These are phyloP conservation scores for Athetis lepigone DNA, from an alignment of 2,888 invertebrate genomes.

Conservation along the genomic window DNA sequence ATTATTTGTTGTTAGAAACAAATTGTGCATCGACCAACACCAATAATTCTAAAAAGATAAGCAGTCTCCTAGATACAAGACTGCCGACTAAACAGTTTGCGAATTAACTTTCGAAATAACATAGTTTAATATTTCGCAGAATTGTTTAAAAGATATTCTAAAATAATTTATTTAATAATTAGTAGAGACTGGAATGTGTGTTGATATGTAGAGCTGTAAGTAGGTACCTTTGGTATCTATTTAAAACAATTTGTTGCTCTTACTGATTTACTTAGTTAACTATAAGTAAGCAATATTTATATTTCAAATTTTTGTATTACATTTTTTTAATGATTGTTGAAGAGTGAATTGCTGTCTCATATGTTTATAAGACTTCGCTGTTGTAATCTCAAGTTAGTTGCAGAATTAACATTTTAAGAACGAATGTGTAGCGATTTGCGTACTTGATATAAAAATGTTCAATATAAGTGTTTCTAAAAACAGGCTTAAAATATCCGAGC, in stretches of 20 bases:
- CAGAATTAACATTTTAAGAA: neutral
- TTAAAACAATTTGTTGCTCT: conserved; percentile 1
- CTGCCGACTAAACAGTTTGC: neutral
- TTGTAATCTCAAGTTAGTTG: conserved; percentile 36
- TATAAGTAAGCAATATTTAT: no score
- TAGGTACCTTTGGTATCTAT: conserved; percentile 1
- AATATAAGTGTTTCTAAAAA: no score
- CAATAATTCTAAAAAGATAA: neutral
- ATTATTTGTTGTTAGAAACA: neutral
- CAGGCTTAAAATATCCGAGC: no score
- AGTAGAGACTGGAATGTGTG: neutral
- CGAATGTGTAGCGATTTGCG: neutral
- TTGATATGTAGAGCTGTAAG: neutral
- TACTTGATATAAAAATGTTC: neutral
- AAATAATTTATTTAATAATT: conserved; percentile 2
- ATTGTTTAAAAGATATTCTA: neutral
- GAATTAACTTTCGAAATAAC: neutral
- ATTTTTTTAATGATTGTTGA: neutral
- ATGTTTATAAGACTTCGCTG: conserved; percentile 9
- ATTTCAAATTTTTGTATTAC: neutral
- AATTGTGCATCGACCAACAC: neutral
- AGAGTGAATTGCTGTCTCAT: conserved; percentile 21
- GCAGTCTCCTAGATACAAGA: neutral
- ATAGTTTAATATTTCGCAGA: conserved; percentile 4
- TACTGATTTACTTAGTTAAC: conserved; percentile 1